Base-by-base conservation (phyloP, 2,797 vertebrate species). In the Poeciliopsis presidionis region DNA sequence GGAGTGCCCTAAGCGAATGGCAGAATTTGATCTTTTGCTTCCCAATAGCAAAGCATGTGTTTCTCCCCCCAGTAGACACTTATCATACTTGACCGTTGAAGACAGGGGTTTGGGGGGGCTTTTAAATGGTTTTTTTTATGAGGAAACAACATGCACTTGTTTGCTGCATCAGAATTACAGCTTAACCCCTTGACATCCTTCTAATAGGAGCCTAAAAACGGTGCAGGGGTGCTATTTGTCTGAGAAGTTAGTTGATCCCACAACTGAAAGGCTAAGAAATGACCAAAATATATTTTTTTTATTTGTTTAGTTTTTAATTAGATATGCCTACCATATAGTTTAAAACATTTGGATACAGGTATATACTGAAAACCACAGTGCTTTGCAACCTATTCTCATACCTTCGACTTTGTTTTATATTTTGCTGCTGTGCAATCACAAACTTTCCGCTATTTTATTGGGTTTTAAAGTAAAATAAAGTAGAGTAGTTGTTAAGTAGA, bases 61-160 rank as follows among this genome's bases (percentile, higher is more conserved):
- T 57, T 74, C 7, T 72, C 5, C 3, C 36, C 39, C 49, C 90
- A 91, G 82, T 87, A 88, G 90, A 94, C 89, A 94, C 91, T 93
- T 92, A 93, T 91, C 92, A 91, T 89, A 93, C 89, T 89, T 91
- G 93, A 90, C 91, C 93, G 89, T 53, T 88, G 89, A 90, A 93
- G 81, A 93, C 88, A 91, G 5, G 36, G 36, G 5, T 0, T 39
- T 5, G 79, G 85, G 79, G 49, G 73, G 86, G 67, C 70, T 71
- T 86, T 82, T 84, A 90, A 89, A 92, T 89, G 63, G 85, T 89
- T 92, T 91, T 30, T 90, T 93, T 89, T 91, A 83, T 61, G 74
- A 76, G 83, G 59, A 86, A 77, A 84, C 84, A 63, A 63, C 79
- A 83, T 84, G 83, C 45, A 75, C 83, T 81, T 90, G 83, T 80